phyloP scores from a whole-genome alignment of 2,888 invertebrate genomes.

The Horisme vitalbata region DNA sequence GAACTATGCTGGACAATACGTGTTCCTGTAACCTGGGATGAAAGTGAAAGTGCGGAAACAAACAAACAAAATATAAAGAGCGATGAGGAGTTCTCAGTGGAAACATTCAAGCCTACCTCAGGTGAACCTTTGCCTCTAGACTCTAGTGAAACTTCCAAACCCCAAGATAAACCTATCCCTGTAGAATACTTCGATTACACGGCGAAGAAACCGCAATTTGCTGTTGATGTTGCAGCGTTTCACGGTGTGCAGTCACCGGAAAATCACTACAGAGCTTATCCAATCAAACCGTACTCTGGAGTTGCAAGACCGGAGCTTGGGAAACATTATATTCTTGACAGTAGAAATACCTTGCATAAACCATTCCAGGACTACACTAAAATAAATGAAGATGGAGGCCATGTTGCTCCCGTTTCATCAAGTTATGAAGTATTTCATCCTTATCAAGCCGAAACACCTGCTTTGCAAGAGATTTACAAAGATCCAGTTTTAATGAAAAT shows the following conservation, averaged over 20 bases:
- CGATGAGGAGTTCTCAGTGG: constrained; percentile 41
- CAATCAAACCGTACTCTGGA: constrained; percentile 58
- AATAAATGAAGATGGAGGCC: constrained; percentile 39
- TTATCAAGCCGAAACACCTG: constrained; percentile 66
- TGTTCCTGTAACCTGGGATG: constrained; percentile 65
- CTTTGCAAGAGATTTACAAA: constrained; percentile 60
- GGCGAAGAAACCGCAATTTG: constrained; percentile 70
- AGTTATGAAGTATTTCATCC: constrained; percentile 73
- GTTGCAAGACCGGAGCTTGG: constrained; percentile 56
- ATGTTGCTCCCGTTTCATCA: constrained; percentile 51
- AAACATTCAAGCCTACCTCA: constrained; percentile 14
- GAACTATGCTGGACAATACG: constrained; percentile 62
- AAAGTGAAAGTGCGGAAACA: constrained; percentile 63
- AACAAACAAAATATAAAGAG: constrained; percentile 32
- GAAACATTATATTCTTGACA: constrained; percentile 56
- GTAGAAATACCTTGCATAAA: constrained; percentile 44
- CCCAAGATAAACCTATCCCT: constrained; percentile 44
- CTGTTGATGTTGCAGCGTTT: constrained; percentile 62
- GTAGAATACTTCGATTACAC: constrained; percentile 67
- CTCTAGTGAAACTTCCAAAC: not conserved
- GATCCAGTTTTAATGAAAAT: constrained; percentile 66
- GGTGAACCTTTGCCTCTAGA: not conserved
- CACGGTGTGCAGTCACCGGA: constrained; percentile 67
- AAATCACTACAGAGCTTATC: constrained; percentile 59
- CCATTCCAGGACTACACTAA: constrained; percentile 58